These are phyloP conservation scores for Pachycephus smyrnensis DNA, from an alignment of 2,888 invertebrate genomes.

Conservation along the genomic window DNA sequence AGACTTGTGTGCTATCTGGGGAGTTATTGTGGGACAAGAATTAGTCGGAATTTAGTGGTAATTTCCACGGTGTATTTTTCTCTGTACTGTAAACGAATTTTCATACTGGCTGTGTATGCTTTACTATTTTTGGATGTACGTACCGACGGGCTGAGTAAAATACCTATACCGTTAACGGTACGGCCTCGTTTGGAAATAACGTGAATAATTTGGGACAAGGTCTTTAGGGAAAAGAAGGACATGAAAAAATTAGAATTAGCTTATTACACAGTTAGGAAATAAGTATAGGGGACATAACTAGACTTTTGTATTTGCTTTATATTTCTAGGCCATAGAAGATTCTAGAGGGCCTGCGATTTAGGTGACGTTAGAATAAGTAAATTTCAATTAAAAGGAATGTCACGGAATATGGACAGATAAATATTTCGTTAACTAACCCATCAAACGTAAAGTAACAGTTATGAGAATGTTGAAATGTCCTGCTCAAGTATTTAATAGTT, in stretches of 20 bases:
- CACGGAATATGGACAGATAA: neutral
- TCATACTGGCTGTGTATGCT: neutral
- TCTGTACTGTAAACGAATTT: neutral
- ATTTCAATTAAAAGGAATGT: neutral
- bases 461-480: no score
- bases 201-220: neutral
- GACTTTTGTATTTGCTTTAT: neutral
- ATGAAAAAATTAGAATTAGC: neutral
- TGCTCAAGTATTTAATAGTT: no score
- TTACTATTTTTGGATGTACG: neutral
- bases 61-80: neutral
- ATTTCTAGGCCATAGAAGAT: neutral
- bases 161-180: neutral
- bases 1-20: no score
- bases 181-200: neutral
- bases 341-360: neutral
- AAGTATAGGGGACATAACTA: neutral
- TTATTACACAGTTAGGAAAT: neutral
- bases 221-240: neutral
- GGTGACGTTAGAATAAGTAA: neutral
- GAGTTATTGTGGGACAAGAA: neutral
- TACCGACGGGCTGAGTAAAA: neutral
- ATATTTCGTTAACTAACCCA: no score
- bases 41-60: neutral
- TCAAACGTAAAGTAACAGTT: no score